Conservation (phyloP, 2,888 invertebrate genomes). For the Coenonympha glycerion region DNA sequence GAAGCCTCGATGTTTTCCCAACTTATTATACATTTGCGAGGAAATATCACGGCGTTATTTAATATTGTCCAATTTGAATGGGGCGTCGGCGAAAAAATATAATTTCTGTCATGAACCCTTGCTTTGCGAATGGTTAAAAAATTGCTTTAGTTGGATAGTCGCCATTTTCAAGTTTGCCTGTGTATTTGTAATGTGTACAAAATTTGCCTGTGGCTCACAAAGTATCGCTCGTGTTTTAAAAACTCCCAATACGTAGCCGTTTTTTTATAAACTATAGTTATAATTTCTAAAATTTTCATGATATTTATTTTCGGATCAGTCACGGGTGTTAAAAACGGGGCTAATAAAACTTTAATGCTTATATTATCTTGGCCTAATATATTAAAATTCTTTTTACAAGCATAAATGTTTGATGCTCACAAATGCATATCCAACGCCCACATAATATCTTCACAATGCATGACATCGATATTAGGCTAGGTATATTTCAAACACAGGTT, state of each 20-base stretch:
- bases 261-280: no score
- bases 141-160: background rate
- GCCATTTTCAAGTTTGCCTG: background rate
- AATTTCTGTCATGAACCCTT: conserved; percentile 2
- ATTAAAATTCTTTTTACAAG: background rate
- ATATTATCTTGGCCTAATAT: background rate
- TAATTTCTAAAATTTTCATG: no score
- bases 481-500: conserved; percentile 17
- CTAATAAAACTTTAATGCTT: no score
- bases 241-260: no score
- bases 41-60: conserved; percentile 25
- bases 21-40: conserved; percentile 26
- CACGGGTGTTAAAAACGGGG: no score
- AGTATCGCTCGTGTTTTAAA: no score
- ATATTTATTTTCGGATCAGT: no score
- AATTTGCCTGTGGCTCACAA: no score
- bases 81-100: conserved; percentile 8
- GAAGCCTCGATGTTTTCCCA: conserved; percentile 44
- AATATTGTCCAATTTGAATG: conserved; percentile 25
- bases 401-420: background rate
- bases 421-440: no score
- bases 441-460: no score
- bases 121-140: background rate
- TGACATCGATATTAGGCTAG: no score
- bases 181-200: no score